These are phyloP conservation scores for Ceriagrion tenellum DNA, from an alignment of 2,888 invertebrate genomes.

Conservation along the genomic window DNA sequence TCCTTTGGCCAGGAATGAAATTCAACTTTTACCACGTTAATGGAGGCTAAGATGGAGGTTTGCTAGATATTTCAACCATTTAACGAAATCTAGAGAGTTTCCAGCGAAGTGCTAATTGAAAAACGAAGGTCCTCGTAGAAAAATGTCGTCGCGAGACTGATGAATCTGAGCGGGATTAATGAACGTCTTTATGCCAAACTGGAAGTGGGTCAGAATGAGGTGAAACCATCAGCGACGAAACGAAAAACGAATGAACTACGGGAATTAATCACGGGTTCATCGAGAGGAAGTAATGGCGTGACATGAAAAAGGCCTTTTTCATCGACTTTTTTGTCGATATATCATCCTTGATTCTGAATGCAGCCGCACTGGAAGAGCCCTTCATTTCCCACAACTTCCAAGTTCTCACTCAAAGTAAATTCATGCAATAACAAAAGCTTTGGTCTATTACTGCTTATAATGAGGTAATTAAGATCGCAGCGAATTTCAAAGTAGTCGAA, in stretches of 20 bases:
- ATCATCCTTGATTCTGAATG: not conserved
- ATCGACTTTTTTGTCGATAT: not conserved
- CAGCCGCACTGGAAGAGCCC: not conserved
- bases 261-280: conserved; percentile 25
- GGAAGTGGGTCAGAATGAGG: conserved; percentile 10
- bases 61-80: not conserved
- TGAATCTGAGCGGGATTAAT: not conserved
- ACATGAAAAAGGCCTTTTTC: not conserved
- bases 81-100: not conserved
- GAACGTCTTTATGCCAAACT: not conserved
- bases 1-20: no score
- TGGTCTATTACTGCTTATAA: no score
- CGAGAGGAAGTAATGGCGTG: not conserved
- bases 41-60: not conserved
- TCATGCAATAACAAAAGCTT: no score
- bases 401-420: not conserved
- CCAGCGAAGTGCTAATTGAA: not conserved
- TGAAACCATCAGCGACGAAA: not conserved
- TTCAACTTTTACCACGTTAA: not conserved
- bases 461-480: no score
- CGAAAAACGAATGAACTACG: not conserved
- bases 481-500: no score
- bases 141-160: not conserved
- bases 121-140: not conserved
- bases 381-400: not conserved